Evolutionary conservation across 2,113 vertebrate genomes (phyloP), one percentile per base, ranked within the genome.

Genomic region (Sapajus apella): DNA sequence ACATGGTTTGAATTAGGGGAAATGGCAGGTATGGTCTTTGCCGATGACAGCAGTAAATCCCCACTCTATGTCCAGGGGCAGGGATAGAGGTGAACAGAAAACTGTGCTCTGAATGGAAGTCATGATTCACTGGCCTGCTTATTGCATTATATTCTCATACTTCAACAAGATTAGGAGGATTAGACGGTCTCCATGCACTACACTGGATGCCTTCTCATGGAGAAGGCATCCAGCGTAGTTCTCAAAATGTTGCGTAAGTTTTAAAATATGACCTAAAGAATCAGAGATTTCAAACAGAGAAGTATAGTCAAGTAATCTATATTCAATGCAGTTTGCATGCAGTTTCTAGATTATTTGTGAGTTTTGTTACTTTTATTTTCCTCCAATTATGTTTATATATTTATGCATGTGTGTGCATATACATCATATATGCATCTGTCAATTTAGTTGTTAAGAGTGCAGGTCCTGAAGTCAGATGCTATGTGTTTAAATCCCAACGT

Each of bases 121-220:
- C 0, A 3, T 6, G 14, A 43, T 12, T 58, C 40, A 2, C 12
- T 5, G 9, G 6, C 40, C 58, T 27, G 50, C 5, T 8, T 47
- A 68, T 6, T 13, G 4, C 23, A 3, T 6, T 1, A 21, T 5
- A 0, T 20, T 5, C n/a, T 66, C 45, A 14, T 2, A 4, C 3
- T 17, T 8, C 17, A 64, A 2, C 3, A 10, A 14, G 50, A 66
- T n/a, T 11, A 0, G 1, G 16, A 68, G 45, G 23, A 7, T 5
- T 25, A 4, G 55, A 35, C 4, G 6, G 11, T 32, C 85, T 56
- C 79, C 0, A 73, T 3, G 35, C 11, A 12, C 61, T 64, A 32
- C 61, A 64, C 12, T 6, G 27, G 61, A 64, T 32, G 27, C 27
- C 6, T 64, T 32, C 61, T 64, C 10, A 8, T 14, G 4, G 9